Evolutionary conservation across 2,797 vertebrate species (phyloP).

Genomic region (Tragelaphus oryx): DNA sequence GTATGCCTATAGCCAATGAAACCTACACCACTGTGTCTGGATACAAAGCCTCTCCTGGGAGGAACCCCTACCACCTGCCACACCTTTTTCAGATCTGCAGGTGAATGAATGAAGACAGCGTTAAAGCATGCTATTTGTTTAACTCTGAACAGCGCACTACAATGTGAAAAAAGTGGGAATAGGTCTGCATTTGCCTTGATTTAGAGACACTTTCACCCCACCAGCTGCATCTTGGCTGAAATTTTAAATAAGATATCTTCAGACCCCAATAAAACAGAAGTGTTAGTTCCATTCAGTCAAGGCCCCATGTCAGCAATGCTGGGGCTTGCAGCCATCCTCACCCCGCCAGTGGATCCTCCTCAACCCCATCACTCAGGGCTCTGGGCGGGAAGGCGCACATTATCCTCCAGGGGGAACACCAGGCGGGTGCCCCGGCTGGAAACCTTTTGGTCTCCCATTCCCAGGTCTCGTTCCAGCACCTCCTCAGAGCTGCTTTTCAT

Average conservation of each 20-base stretch:
- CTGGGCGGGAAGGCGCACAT: constrained; percentile 82
- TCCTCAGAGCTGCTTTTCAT: constrained; percentile 87
- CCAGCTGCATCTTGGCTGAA: constrained; percentile 72
- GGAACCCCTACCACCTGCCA: constrained; percentile 24
- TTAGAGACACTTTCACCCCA: constrained; percentile 49
- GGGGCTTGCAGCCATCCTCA: constrained; percentile 73
- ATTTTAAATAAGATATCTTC: constrained; percentile 57
- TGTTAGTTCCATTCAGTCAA: constrained; percentile 66
- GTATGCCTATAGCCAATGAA: constrained; percentile 59
- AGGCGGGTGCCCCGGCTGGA: constrained; percentile 93
- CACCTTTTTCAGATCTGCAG: constrained; percentile 69
- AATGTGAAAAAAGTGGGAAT: constrained; percentile 59
- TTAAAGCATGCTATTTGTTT: constrained; percentile 75
- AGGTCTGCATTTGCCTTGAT: constrained; percentile 53
- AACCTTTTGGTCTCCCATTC: constrained; percentile 90
- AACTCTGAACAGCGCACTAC: constrained; percentile 59
- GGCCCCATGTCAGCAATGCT: constrained; percentile 73
- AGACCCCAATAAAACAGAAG: constrained; percentile 63
- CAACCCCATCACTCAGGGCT: constrained; percentile 54
- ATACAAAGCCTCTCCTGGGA: constrained; percentile 32
- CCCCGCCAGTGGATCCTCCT: constrained; percentile 40
- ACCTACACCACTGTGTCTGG: neutral
- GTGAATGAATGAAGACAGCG: constrained; percentile 67
- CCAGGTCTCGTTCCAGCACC: constrained; percentile 91
- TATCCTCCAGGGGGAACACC: constrained; percentile 95